Evolutionary conservation across 2,113 vertebrate genomes (phyloP), one percentile per base, ranked within the genome.

Genomic region (Lucifuga dentata): DNA sequence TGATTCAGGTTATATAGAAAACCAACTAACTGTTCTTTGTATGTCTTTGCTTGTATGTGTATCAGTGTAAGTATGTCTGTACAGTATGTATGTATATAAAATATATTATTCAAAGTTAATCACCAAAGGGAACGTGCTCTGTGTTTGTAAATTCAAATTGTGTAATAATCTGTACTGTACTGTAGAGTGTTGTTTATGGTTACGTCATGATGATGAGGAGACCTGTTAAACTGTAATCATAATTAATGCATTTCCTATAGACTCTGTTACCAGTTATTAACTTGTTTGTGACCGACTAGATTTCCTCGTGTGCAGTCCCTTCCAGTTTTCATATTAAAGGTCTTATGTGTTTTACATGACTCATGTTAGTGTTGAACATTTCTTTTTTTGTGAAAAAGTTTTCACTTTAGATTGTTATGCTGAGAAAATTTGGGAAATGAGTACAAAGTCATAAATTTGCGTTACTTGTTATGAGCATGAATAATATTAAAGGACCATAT

Each of bases 21-120:
- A 83, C 70, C 73, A 83, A 80, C 61, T 80, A 74, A 82, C 85
- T 55, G 46, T 69, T 80, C 43, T 71, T 36, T 73, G 57, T 74
- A 17, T 72, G 41, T 60, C 56, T 85, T 69, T 86, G 73, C 75
- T 59, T 72, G 51, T 69, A 62, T 83, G 68, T 84, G 71, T 87
- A 78, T 65, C 58, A 56, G 49, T 87, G 78, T 89, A 84, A 87
- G 73, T 83, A 76, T 72, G 11, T 73, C 17, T 66, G 91, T 91
- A 89, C 87, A 89, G 84, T 84, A 64, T 80, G 80, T 84, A 46
- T 90, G 73, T 89, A 78, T 84, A 81, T 86, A 80, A 84, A 87
- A 88, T 90, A 83, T 90, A 86, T 89, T 73, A 90, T 90, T 88
- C 85, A 75, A 86, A 84, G 76, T 90, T 90, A 91, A 86, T 89